Evolutionary conservation across 2,888 invertebrate genomes (phyloP), one percentile per base, ranked within the genome.

Genomic region (Beris chalybata): DNA sequence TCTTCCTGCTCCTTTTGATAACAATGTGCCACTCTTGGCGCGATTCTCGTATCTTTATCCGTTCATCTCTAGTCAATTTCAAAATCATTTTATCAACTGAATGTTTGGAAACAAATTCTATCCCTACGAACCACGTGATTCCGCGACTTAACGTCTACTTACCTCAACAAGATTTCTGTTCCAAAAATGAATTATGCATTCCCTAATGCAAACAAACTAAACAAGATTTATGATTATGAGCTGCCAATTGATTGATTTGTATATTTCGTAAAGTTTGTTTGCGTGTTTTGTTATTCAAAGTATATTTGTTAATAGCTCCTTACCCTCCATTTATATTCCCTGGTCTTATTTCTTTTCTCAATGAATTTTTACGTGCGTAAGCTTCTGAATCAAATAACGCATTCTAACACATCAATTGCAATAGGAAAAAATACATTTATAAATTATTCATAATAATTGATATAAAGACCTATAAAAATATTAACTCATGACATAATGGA

Each of bases 21-120:
- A 68, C 63, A 52, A 63, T 57, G 57, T 66, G 68, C 52, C 61
- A 66, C 38, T 65, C 53, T 32, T 48, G 45, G 11, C 68, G 61
- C 11, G 48, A 32, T 29, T 57, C 55, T 11, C 68, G 65, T 12
- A 57, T 50, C 5, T 59, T 55, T 11, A 38, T 59, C 7, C 68
- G n/a, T 65, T 65, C 52, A 6, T 43, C 50, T 31, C 43, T 54
- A 5, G 57, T 15, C 44, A 56, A 44, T 22, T 65, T 65, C 6
- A 54, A 7, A 15, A 32, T 68, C 65, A 68, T 65, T 15, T 57
- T 29, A n/a, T n/a, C 2, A 43, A 11, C 12, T 43, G 22, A 22
- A 22, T n/a, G 5, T 3, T 43, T 12, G n/a, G 15, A 45, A 9
- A 31, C 32, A 13, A 22, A 22, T 22, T 22, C 2, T 22, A 22